These are phyloP conservation scores for Sula dactylatra DNA, from an alignment of 2,113 vertebrate genomes.

Conservation along the genomic window DNA sequence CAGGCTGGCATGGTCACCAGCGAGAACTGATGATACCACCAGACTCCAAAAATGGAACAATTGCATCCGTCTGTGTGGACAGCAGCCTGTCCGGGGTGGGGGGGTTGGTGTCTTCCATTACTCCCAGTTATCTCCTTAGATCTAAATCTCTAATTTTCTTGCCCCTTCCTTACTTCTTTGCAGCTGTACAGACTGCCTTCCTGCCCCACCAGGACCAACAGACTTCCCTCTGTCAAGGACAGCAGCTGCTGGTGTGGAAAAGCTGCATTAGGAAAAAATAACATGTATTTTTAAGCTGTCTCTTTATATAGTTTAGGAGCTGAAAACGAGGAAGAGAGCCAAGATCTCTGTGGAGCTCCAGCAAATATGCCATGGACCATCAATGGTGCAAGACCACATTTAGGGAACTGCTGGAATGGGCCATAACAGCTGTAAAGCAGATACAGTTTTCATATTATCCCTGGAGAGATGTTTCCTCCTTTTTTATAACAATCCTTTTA, in stretches of 20 bases:
- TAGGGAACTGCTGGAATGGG: neutral
- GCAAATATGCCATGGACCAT: neutral
- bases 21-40: accelerated
- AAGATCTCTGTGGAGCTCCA: neutral
- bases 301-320: neutral
- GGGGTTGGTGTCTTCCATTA: neutral
- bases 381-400: neutral
- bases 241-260: neutral
- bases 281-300: neutral
- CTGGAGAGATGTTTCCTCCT: neutral
- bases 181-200: neutral
- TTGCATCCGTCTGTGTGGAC: neutral
- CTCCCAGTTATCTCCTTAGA: neutral
- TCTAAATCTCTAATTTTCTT: neutral
- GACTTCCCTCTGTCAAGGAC: neutral
- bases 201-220: accelerated
- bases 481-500: neutral
- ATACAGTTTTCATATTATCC: neutral
- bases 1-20: accelerated
- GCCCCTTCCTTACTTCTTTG: neutral
- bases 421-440: neutral
- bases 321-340: neutral
- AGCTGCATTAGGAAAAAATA: neutral
- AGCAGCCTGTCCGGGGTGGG: neutral
- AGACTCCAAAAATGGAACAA: neutral